Base-by-base conservation (phyloP, 2,113 vertebrate species). In the Microtus oregoni region DNA sequence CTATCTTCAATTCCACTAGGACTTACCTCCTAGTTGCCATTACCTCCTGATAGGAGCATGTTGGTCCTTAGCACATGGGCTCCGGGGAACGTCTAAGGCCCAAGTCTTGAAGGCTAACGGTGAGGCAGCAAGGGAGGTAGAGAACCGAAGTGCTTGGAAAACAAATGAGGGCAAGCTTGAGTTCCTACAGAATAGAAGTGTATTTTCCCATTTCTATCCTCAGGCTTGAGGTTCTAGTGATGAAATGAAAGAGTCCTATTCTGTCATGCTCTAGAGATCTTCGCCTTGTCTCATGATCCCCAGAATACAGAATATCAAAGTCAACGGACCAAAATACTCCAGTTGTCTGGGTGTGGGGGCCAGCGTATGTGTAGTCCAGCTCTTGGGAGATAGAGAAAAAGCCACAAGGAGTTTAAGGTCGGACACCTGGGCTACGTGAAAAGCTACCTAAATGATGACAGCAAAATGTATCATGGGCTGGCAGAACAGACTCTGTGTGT, bases 151-250 rank as follows among this genome's bases (percentile, higher is more conserved):
- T 28, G 35, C 63, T 78, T 77, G 47, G 47, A 93, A 91, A 85
- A 65, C 7, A 94, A 76, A 86, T 70, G 75, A 96, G 44, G 86
- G 24, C 47, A 30, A 94, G 70, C n/a, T 92, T 86, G 30, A 20
- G 77, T 79, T 90, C 86, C 85, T 61, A 22, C 41, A 94, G 65
- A 92, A 78, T 58, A 55, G 5, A 89, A 94, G 68, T 50, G 28
- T n/a, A 67, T 83, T 82, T 96, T 93, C 61, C 68, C 95, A 78
- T 85, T 96, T 97, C 93, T 85, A 44, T 24, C 44, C 50, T 78
- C 35, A 81, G 38, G 15, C 72, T 95, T 94, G 67, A 58, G 86
- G 94, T 90, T 95, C 92, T 88, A 91, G 30, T 78, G 70, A 94
- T 85, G 24, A 89, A 89, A 86, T 17, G 20, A 32, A 86, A 88